phyloP scores from a whole-genome alignment of 2,113 vertebrate species.

The Caranx melampygus region DNA sequence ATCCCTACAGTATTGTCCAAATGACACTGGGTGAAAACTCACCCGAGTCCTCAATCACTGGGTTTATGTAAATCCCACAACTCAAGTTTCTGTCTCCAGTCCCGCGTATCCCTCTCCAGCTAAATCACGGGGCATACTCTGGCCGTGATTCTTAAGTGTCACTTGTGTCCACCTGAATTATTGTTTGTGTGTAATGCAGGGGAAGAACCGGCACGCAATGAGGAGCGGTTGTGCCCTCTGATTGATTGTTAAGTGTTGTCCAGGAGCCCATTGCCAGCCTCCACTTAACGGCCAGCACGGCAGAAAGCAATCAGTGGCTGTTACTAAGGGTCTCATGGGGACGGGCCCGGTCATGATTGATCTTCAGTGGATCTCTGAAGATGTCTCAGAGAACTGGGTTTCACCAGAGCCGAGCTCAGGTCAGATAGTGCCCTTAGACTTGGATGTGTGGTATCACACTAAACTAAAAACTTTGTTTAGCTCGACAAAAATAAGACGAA shows the following conservation, averaged over 20 bases:
- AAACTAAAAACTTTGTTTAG: slow-evolving; percentile 53
- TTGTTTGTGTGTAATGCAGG: slow-evolving; percentile 82
- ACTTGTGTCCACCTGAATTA: slow-evolving; percentile 85
- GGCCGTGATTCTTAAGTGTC: slow-evolving; percentile 82
- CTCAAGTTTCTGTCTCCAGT: slow-evolving; percentile 59
- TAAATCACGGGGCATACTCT: slow-evolving; percentile 64
- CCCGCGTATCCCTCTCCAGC: slow-evolving; percentile 58
- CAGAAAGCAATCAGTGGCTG: slow-evolving; percentile 86
- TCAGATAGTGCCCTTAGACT: slow-evolving; percentile 59
- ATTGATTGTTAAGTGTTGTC: slow-evolving; percentile 89
- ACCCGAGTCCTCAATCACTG: slow-evolving; percentile 50
- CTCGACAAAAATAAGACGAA: slow-evolving; percentile 15
- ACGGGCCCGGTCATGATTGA: slow-evolving; percentile 80
- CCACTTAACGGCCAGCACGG: slow-evolving; percentile 84
- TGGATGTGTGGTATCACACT: slow-evolving; percentile 43
- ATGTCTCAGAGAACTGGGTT: slow-evolving; percentile 74
- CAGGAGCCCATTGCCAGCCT: slow-evolving; percentile 83
- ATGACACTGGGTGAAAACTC: slow-evolving; percentile 47
- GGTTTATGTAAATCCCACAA: slow-evolving; percentile 71
- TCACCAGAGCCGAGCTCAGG: slow-evolving; percentile 67
- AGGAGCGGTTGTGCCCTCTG: slow-evolving; percentile 81
- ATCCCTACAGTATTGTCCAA: slow-evolving; percentile 17
- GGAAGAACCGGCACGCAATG: slow-evolving; percentile 79
- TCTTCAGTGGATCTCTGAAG: slow-evolving; percentile 81
- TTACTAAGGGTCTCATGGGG: slow-evolving; percentile 84